Base-by-base conservation (phyloP, 2,888 invertebrate genomes). In the Scrobipalpa atriplicella region DNA sequence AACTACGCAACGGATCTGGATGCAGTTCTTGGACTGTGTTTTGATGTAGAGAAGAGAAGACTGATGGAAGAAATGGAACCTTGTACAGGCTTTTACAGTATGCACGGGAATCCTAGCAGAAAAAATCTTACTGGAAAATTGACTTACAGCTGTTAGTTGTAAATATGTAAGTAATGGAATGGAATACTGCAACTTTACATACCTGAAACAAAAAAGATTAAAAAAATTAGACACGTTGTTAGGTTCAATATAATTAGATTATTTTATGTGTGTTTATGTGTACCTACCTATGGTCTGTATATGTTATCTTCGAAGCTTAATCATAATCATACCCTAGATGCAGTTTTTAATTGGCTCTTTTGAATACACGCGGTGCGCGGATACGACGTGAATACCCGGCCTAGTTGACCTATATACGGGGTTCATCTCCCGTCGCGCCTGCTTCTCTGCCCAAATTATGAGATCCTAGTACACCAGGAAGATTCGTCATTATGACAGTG, bases 341-440 rank as follows among this genome's bases (percentile, higher is more conserved):
- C 5, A 47, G 16, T 43, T 43, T 43, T 43, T 43, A 47, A 47
- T 47, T 47, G 16, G n/a, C 10, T 47, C 16, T 47, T 47, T 47
- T 47, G 47, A 47, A 29, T 16, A 47, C 47, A 47, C 47, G 16
- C 29, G 29, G 29, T 29, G 47, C 47, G 47, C 10, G 52, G 6
- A 9, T 18, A 19, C 9, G 64, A 21, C 21, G 21, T 21, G 54
- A 56, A 56, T 67, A 74, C 75, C 74, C 69, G 71, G 77, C 69
- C 74, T 77, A 79, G 83, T 80, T 87, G 87, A 87, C 87, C 87
- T 74, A 84, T 79, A 86, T 86, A 81, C 68, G 73, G 69, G 74
- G 77, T 82, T 75, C 79, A 79, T 77, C 76, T 77, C 72, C 72
- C 74, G 74, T 76, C 76, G 76, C 75, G 78, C 71, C 73, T 72